Base-by-base conservation (phyloP, 2,797 vertebrate genomes). In the Leptatherina wallacei region DNA sequence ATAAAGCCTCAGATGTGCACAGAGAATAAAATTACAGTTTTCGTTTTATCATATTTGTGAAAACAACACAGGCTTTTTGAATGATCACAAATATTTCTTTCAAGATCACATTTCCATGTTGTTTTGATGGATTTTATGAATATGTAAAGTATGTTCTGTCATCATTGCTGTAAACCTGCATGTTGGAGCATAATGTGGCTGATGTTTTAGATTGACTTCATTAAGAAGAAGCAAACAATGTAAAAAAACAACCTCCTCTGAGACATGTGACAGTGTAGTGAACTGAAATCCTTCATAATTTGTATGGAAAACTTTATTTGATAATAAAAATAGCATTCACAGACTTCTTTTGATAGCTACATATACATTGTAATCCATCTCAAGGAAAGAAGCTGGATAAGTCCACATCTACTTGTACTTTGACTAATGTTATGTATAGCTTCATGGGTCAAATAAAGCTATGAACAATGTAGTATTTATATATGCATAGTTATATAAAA, bases 401-500 rank as follows among this genome's bases (percentile, higher is more conserved):
- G 94, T 96, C 95, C 95, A 96, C 94, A 90, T 94, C 95, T 97
- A 96, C 91, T 94, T 94, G 90, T 94, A 96, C 93, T 97, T 95
- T 92, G 92, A 96, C 96, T 97, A 97, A 96, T 92, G 93, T 96
- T 95, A 96, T 95, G 92, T 96, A 96, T 96, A 97, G 93, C 95
- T 95, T 95, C 92, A 95, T 94, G 96, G 94, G 91, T 97, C 96
- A 97, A 97, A 98, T 97, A 98, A 99, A 98, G 96, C 97, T 98
- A 97, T 97, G 96, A 96, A 97, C 96, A 97, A 98, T 97, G 97
- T 96, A 93, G 93, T 97, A 96, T 96, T 96, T 97, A 97, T 97
- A 97, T 98, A 98, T 99, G 98, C 98, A 99, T 99, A 98, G 97
- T 98, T 96, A 97, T 95, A 97, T 96, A 97, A 96, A 96, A 90